Evolutionary conservation across 2,113 vertebrate species (phyloP), one percentile per base, ranked within the genome.

Genomic region (Aplodontia rufa): DNA sequence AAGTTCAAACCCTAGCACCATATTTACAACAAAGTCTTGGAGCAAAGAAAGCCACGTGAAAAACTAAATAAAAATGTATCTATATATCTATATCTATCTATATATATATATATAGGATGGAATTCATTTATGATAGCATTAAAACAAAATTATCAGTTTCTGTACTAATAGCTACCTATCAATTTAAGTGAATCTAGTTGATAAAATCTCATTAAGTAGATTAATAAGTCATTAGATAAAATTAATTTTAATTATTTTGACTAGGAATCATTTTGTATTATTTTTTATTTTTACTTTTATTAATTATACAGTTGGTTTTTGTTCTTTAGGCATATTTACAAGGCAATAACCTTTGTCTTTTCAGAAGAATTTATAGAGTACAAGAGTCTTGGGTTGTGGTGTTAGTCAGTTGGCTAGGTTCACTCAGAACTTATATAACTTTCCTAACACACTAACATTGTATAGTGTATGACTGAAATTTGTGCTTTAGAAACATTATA

Each of bases 121-220:
- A 94, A 94, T 91, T 97, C n/a, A 90, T 35, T 78, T 80, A 58
- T 45, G 12, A 75, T 90, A 71, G 28, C 92, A 62, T 80, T 93
- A 96, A 96, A 79, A n/a, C 85, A 51, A 90, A 64, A 78, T 85
- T 80, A 12, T 60, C 8, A 75, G 64, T 79, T 26, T 28, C 88
- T 88, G 28, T 24, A 78, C 49, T 79, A 95, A 87, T 7, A 92
- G 42, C 53, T 30, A 85, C 75, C 35, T 35, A 68, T 79, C 6
- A 87, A 55, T 95, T 74, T 94, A 90, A 74, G 53, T 22, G 3
- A 93, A n/a, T 62, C 8, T 90, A 0, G n/a, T n/a, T n/a, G n/a
- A n/a, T n/a, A n/a, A n/a, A n/a, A n/a, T n/a, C n/a, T n/a, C n/a
- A n/a, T n/a, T n/a, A n/a, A n/a, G n/a, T n/a, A n/a, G n/a, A n/a